A percentile compares a stretch with the other conserved stretches of the same genome.
These are phyloP conservation scores for Lumbricus terrestris DNA, from an alignment of 2,888 invertebrate genomes.

Conservation along the genomic window DNA sequence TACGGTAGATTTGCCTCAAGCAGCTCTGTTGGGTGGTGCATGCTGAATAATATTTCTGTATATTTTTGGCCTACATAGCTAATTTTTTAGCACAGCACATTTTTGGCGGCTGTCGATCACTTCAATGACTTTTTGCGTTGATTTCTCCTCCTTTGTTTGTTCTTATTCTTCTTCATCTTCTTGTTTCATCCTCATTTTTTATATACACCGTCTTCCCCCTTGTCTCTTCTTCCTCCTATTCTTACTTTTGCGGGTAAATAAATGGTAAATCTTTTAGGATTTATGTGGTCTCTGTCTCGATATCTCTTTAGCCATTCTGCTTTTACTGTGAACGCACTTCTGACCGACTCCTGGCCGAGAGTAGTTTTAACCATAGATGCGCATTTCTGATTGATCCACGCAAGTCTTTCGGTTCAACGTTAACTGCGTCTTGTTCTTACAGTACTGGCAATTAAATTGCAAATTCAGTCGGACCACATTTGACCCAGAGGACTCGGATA, in stretches of 20 bases:
- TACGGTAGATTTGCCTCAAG: neutral
- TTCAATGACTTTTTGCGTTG: too few species aligned
- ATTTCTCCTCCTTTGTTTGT: too few species aligned
- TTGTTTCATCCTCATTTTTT: too few species aligned
- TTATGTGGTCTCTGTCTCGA: neutral
- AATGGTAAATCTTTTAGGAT: neutral
- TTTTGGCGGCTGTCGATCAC: too few species aligned
- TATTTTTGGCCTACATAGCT: too few species aligned
- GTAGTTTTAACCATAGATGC: neutral
- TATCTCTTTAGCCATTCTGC: neutral
- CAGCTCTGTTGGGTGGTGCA: neutral
- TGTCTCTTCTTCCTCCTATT: too few species aligned
- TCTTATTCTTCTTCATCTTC: too few species aligned
- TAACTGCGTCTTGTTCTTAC: neutral
- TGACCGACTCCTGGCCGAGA: neutral
- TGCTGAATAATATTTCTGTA: neutral
- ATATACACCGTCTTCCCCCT: too few species aligned
- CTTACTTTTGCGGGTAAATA: neutral
- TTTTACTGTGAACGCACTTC: neutral
- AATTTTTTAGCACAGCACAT: neutral
- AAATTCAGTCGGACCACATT: slow-evolving; percentile 3
- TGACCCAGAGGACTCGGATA: neutral
- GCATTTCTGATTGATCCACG: neutral
- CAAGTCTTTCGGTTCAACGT: neutral
- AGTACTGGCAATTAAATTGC: neutral